Evolutionary conservation across 2,888 invertebrate species (phyloP).

Genomic region (Halocaridina rubra): DNA sequence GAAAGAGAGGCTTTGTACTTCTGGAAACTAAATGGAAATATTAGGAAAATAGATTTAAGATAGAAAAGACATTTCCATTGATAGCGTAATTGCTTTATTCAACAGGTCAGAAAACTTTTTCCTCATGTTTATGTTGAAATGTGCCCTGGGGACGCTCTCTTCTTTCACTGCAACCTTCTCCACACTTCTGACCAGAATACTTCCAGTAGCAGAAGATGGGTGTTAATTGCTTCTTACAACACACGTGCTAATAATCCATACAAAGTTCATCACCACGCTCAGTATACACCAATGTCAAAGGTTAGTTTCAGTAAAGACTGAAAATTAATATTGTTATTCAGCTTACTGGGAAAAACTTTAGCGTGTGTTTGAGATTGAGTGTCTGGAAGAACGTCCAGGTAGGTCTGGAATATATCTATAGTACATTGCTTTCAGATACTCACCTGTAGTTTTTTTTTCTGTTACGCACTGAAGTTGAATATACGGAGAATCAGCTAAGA

Average conservation of each 20-base stretch:
- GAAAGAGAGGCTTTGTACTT: background rate
- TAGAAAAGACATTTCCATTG: background rate
- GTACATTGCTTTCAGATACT: too few relatives aligned
- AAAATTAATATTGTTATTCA: too few relatives aligned
- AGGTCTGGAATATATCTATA: too few relatives aligned
- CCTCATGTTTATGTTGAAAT: constrained; percentile 47
- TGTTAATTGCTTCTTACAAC: constrained; percentile 55
- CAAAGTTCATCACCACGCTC: constrained; percentile 58
- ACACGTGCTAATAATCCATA: constrained; percentile 52
- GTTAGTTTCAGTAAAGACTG: too few relatives aligned
- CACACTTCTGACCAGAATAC: constrained; percentile 53
- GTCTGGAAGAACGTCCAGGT: too few relatives aligned
- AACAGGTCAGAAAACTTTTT: constrained; percentile 10
- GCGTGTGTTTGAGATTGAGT: too few relatives aligned
- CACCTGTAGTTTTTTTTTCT: too few relatives aligned
- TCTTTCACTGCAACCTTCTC: constrained; percentile 63
- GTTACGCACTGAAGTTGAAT: too few relatives aligned
- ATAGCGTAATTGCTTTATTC: background rate
- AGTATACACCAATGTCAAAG: constrained; percentile 45
- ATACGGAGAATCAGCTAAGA: too few relatives aligned
- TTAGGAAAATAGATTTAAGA: background rate
- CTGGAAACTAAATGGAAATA: background rate
- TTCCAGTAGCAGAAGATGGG: constrained; percentile 45
- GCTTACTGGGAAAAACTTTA: too few relatives aligned
- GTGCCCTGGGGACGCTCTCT: constrained; percentile 58